Conservation (phyloP, 2,797 vertebrate genomes). For the Protonibea diacanthus region DNA sequence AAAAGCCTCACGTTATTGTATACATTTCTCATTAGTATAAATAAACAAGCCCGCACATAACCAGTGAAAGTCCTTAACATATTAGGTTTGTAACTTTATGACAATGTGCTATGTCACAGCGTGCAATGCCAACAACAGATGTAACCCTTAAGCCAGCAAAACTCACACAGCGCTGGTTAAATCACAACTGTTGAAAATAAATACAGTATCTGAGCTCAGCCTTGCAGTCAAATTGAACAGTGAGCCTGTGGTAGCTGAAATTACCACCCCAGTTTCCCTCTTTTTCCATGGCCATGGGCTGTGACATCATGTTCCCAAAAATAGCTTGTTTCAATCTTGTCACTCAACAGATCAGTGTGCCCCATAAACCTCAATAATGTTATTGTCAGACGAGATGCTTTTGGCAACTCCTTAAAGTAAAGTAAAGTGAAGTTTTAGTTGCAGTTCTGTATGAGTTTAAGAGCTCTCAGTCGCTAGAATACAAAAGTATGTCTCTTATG, state of each 20-base stretch:
- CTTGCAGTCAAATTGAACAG: conserved; percentile 54
- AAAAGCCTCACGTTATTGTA: neutral
- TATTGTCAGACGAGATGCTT: conserved; percentile 66
- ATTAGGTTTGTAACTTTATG: conserved; percentile 49
- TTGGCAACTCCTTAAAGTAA: conserved; percentile 27
- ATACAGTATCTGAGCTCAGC: conserved; percentile 40
- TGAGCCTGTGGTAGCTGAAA: conserved; percentile 47
- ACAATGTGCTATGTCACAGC: conserved; percentile 49
- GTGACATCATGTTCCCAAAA: conserved; percentile 57
- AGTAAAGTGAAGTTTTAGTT: conserved; percentile 30
- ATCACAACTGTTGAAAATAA: conserved; percentile 50
- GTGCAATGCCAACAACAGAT: conserved; percentile 26
- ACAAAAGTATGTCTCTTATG: neutral
- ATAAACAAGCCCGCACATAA: conserved; percentile 23
- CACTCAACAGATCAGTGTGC: conserved; percentile 67
- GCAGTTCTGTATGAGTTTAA: conserved; percentile 2
- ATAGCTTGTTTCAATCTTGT: conserved; percentile 69
- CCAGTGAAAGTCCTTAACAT: conserved; percentile 5
- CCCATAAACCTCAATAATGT: conserved; percentile 75
- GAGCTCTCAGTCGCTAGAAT: neutral
- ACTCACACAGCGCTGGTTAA: conserved; percentile 46
- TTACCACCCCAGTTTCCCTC: conserved; percentile 58
- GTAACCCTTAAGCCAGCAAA: conserved; percentile 45
- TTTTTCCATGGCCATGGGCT: conserved; percentile 56
- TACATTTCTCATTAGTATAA: conserved; percentile 6